A percentile compares a stretch with the other conserved stretches of the same genome.
These are phyloP conservation scores for Drosophila paulistorum DNA, from an alignment of 1,140 invertebrate genomes.

Conservation along the genomic window DNA sequence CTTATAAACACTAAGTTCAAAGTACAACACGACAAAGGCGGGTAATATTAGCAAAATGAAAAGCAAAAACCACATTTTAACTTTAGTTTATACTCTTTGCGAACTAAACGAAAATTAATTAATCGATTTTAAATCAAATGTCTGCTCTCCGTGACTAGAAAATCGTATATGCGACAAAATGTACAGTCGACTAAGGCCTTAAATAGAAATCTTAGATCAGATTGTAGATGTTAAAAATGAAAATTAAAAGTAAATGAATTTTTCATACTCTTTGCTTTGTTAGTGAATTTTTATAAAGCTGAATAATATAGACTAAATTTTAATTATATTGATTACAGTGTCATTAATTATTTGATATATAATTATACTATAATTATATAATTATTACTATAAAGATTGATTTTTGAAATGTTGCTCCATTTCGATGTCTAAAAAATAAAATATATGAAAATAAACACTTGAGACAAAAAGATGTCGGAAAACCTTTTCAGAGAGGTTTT, in stretches of 20 bases:
- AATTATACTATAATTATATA: too few relatives aligned
- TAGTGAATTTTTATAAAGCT: background rate
- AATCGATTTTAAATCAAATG: slow-evolving; percentile 4
- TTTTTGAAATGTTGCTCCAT: too few relatives aligned
- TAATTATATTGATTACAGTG: too few relatives aligned
- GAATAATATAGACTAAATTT: background rate
- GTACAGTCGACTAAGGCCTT: background rate
- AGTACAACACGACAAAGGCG: background rate
- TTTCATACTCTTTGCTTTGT: background rate
- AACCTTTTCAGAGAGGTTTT: too few relatives aligned
- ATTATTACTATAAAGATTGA: too few relatives aligned
- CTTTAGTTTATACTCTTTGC: slow-evolving; percentile 14
- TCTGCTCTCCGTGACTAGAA: slow-evolving; percentile 27
- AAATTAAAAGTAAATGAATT: background rate
- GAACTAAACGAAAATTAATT: background rate
- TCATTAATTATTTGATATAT: too few relatives aligned
- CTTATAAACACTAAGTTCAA: slow-evolving; percentile 5
- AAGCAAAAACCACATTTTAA: slow-evolving; percentile 12
- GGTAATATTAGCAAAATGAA: slow-evolving; percentile 7
- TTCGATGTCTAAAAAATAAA: too few relatives aligned
- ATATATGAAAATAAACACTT: too few relatives aligned
- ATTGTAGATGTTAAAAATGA: background rate
- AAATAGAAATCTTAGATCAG: background rate
- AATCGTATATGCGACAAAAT: slow-evolving; percentile 8
- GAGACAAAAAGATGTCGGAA: too few relatives aligned